Base-by-base conservation (phyloP, 2,888 invertebrate genomes). In the Caenorhabditis uteleia region DNA sequence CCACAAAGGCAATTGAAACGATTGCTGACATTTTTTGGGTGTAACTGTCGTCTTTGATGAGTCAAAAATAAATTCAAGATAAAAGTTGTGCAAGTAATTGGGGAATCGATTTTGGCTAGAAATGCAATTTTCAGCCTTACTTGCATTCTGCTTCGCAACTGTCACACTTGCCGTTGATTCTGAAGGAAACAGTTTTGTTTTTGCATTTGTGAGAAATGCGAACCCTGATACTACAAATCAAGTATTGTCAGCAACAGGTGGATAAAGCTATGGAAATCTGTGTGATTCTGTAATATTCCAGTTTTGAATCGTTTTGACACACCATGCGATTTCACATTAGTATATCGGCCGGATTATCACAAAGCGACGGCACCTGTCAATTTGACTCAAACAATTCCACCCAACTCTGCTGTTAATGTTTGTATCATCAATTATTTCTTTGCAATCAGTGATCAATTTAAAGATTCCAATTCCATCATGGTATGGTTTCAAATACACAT, bases 401-500 rank as follows among this genome's bases (percentile, higher is more conserved):
- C 47, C 1, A 31, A 49, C 31, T 26, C 23, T 16, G 34, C 38
- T 3, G 18, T 20, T 8, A 25, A 48, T 6, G 56, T 67, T 23
- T 8, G 26, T 5, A 36, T 27, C 1, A 14, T 14, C 10, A 5
- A 20, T 47, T 2, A 20, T 8, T 7, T 23, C 16, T 40, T 40
- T 31, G 39, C 14, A 36, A 20, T n/a, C 20, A 47, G 8, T n/a
- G n/a, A 27, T 18, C 26, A 8, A 36, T 18, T 42, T 70, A 45
- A 27, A 72, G 71, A 16, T 67, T 18, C 18, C 45, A 1, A 53
- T 72, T 18, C 72, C 69, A 1, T 36, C 44, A 2, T 69, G 55
- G 58, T 72, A 72, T 33, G 72, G 72, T 6, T 72, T 56, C 47
- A 56, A 67, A 14, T 72, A 64, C 20, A 59, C 69, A 4, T 34